These are phyloP conservation scores for Connochaetes taurinus DNA, from an alignment of 2,113 vertebrate genomes.

Conservation along the genomic window DNA sequence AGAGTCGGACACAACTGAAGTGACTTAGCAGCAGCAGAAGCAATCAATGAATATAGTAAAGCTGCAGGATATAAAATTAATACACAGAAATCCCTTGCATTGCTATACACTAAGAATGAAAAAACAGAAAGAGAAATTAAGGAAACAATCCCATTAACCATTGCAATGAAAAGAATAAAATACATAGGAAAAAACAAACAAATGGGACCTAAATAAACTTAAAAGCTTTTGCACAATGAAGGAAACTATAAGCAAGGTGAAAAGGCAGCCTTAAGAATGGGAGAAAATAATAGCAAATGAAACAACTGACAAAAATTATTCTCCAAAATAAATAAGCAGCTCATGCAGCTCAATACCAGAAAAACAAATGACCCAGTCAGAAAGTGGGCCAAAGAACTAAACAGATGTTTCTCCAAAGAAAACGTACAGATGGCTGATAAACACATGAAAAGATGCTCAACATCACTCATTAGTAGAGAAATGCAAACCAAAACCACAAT, in stretches of 20 bases:
- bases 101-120: neutral
- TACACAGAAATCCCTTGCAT: neutral
- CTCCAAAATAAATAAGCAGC: neutral
- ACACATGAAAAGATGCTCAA: neutral
- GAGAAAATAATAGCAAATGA: neutral
- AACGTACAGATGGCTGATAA: neutral
- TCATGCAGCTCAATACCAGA: neutral
- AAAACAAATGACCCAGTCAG: neutral
- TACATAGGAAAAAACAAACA: neutral
- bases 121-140: neutral
- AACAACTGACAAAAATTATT: neutral
- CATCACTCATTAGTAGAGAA: neutral
- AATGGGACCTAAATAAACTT: neutral
- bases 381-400: neutral
- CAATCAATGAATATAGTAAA: neutral
- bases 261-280: neutral
- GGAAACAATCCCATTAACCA: neutral
- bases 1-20: neutral
- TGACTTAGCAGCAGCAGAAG: neutral
- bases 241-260: neutral
- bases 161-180: neutral
- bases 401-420: neutral
- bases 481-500: neutral
- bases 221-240: neutral
- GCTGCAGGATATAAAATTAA: neutral